Percentiles rank a stretch among this genome's conserved stretches.
These are phyloP conservation scores for Eupithecia vulgata DNA, from an alignment of 2,888 invertebrate species.

Conservation along the genomic window DNA sequence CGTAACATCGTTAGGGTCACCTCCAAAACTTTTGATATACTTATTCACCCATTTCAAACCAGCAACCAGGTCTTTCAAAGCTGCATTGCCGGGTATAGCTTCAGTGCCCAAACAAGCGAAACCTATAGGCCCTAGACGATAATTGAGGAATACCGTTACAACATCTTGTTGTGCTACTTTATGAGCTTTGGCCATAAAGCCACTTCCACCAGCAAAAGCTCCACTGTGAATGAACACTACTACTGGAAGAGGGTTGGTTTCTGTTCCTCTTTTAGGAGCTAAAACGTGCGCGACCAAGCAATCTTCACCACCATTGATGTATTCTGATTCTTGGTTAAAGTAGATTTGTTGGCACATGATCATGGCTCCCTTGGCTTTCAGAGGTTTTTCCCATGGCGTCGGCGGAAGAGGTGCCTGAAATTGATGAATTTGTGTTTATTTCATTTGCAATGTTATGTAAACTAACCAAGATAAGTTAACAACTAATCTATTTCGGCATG, in stretches of 20 bases:
- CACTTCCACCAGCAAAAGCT: constrained; percentile 70
- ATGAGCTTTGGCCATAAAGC: constrained; percentile 76
- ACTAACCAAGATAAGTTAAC: neutral
- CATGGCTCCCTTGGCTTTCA: constrained; percentile 54
- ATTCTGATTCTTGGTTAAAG: constrained; percentile 55
- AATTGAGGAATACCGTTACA: constrained; percentile 87
- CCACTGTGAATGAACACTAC: constrained; percentile 76
- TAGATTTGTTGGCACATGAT: constrained; percentile 67
- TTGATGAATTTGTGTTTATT: neutral
- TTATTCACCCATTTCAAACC: constrained; percentile 90
- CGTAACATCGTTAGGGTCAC: constrained; percentile 90
- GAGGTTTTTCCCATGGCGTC: constrained; percentile 60
- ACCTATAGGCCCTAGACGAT: constrained; percentile 88
- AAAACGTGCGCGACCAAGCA: constrained; percentile 68
- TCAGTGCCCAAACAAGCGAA: constrained; percentile 86
- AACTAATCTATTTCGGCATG: neutral
- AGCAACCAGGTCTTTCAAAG: constrained; percentile 92
- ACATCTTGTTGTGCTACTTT: constrained; percentile 87
- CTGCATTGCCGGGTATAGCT: constrained; percentile 92
- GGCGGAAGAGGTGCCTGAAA: constrained; percentile 72
- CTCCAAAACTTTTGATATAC: constrained; percentile 91
- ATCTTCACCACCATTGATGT: constrained; percentile 67
- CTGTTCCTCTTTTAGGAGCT: constrained; percentile 64
- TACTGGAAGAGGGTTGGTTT: constrained; percentile 68
- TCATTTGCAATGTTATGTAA: neutral